Evolutionary conservation across 2,113 vertebrate species (phyloP), one percentile per base, ranked within the genome.

Genomic region (Natator depressus): DNA sequence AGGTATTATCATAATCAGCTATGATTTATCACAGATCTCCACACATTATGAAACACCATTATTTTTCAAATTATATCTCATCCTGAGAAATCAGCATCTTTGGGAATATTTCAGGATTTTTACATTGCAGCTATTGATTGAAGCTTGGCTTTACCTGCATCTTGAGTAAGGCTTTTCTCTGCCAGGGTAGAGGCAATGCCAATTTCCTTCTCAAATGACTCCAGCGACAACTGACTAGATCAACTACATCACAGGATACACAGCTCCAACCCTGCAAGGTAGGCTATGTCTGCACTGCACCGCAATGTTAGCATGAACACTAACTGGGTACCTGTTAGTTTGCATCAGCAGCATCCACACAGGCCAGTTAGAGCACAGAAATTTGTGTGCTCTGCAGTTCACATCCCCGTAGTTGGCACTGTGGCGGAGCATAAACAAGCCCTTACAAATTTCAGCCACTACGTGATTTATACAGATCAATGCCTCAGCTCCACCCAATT

Each of bases 1-100:
- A 91, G 69, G 51, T 85, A 88, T 96, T 95, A 93, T 35, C 85
- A 50, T 93, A 95, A 96, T 95, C 93, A 95, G 86, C n/a, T 69
- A 16, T 0, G 0, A 90, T 89, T 96, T 93, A 8, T 91, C 84
- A 72, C 79, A 72, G 38, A 80, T 62, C 78, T 92, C 1, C 49
- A 35, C 87, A 59, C 75, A 94, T 97, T 90, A 88, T 46, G 76
- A 59, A 85, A 89, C 94, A 94, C 91, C 88, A 93, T 95, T 90
- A 84, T 90, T 94, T 50, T 96, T 93, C 87, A 93, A 92, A 89
- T 93, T 50, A 6, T 10, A 82, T 35, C 72, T 91, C 90, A 95
- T 94, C 46, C 81, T 54, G 62, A 94, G 65, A 83, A 94, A 82
- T 22, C 38, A 82, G 7, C 20, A 22, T 51, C 53, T 20, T 54